Evolutionary conservation across 2,797 vertebrate genomes (phyloP), one percentile per base, ranked within the genome.

Genomic region (Sebastes oblongus): DNA sequence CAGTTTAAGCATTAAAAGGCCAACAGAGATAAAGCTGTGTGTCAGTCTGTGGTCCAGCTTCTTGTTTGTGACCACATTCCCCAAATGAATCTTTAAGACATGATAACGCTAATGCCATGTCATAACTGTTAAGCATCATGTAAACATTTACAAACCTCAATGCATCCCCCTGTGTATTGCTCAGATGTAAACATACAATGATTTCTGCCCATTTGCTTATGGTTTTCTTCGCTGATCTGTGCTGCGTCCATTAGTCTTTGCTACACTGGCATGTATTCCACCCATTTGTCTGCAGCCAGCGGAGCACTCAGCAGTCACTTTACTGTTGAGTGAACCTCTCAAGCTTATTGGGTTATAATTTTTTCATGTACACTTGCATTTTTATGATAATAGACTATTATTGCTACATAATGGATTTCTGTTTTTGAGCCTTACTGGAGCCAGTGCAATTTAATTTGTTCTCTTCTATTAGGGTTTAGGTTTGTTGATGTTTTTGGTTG

Each of bases 371-470:
- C 69, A 62, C 54, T 62, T 68, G 52, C 34, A 73, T 77, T 86
- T 89, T 90, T 71, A 84, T 78, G 77, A 77, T 84, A 85, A 84
- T 80, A 75, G 62, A 46, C n/a, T 32, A 50, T 72, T 82, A 81
- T 69, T 79, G 59, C 25, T 64, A 39, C 42, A 66, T 82, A 60
- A 77, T 86, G 39, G 62, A 18, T 73, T 82, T 86, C 60, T 59
- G 12, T 69, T 46, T 70, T 67, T 69, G n/a, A 66, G 36, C 13
- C 62, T 59, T 66, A 24, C 58, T 81, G 83, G 71, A 75, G 56
- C 59, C 56, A 68, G 10, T 30, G 24, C 6, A 82, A 64, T 75
- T 77, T 1, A 69, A 3, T 54, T 66, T 0, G 59, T 72, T 65
- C 6, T 30, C 5, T 22, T 75, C 9, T 61, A 5, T 59, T 61